Conservation (phyloP, 1,140 invertebrate species). For the Lerema accius region DNA sequence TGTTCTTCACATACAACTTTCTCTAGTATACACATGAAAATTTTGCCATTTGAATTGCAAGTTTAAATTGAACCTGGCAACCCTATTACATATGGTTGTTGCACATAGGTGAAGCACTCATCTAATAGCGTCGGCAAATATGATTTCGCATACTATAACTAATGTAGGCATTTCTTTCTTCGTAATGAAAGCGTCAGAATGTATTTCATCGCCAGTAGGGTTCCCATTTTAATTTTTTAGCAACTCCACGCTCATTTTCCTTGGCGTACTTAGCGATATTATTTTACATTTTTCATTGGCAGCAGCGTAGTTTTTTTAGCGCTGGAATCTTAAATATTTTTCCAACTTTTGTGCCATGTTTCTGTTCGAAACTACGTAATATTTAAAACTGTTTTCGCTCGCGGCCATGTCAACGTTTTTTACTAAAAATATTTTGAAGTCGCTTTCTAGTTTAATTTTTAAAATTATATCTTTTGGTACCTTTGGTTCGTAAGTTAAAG, state of each 20-base stretch:
- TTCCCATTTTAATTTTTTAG: constrained; percentile 17
- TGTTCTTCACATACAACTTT: too few relatives aligned
- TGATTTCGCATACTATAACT: not conserved
- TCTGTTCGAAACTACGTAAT: not conserved
- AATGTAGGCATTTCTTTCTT: constrained; percentile 7
- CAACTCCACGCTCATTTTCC: constrained; percentile 9
- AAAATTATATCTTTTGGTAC: too few relatives aligned
- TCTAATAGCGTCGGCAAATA: not conserved
- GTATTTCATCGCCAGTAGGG: constrained; percentile 7
- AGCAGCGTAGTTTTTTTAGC: not conserved
- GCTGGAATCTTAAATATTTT: constrained; percentile 1
- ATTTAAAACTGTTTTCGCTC: too few relatives aligned
- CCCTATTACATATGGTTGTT: too few relatives aligned
- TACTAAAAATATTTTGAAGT: too few relatives aligned
- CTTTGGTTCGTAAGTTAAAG: too few relatives aligned
- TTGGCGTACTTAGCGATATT: constrained; percentile 24
- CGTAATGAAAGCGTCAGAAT: constrained; percentile 17
- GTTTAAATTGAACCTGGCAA: too few relatives aligned
- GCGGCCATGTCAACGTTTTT: too few relatives aligned
- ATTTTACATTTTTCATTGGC: constrained; percentile 10
- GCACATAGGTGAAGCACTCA: not conserved
- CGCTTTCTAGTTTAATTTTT: too few relatives aligned
- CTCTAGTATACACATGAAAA: too few relatives aligned
- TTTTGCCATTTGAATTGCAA: too few relatives aligned
- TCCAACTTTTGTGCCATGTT: not conserved